Evolutionary conservation across 37 sponge, comb jelly and placozoan genomes (phyloP).

Genomic region (Hexactinellida sp.): DNA sequence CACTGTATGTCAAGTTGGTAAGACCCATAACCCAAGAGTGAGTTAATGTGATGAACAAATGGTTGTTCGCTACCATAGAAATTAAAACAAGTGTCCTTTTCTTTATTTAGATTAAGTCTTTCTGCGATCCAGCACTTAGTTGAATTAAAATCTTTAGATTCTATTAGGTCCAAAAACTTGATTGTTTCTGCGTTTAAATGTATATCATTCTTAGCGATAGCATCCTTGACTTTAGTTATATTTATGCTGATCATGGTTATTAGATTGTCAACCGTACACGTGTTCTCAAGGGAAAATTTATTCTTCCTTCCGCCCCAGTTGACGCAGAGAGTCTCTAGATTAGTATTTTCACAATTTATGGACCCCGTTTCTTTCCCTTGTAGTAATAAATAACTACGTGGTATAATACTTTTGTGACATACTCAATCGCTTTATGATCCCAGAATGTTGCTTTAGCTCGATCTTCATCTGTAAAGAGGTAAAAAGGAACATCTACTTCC

Average conservation of each 20-base stretch:
- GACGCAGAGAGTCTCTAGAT: not conserved
- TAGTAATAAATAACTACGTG: not conserved
- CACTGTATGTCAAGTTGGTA: not conserved
- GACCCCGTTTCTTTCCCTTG: not conserved
- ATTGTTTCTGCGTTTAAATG: not conserved
- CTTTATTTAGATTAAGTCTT: not conserved
- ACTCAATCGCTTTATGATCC: not conserved
- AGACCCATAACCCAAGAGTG: not conserved
- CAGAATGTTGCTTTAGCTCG: not conserved
- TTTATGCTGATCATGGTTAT: not conserved
- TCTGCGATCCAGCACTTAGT: not conserved
- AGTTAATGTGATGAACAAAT: not conserved
- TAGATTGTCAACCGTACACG: conserved; percentile 4
- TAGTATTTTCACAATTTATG: not conserved
- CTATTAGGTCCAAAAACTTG: not conserved
- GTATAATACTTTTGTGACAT: not conserved
- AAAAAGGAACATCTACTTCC: not conserved
- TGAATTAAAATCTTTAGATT: not conserved
- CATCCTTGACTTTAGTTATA: not conserved
- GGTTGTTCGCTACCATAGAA: conserved; percentile 8
- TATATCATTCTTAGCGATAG: not conserved
- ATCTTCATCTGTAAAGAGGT: not conserved
- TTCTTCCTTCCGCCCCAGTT: not conserved
- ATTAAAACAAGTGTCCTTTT: not conserved
- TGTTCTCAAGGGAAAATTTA: not conserved